Conservation (phyloP, 2,797 vertebrate species). For the Gambelia wislizenii region DNA sequence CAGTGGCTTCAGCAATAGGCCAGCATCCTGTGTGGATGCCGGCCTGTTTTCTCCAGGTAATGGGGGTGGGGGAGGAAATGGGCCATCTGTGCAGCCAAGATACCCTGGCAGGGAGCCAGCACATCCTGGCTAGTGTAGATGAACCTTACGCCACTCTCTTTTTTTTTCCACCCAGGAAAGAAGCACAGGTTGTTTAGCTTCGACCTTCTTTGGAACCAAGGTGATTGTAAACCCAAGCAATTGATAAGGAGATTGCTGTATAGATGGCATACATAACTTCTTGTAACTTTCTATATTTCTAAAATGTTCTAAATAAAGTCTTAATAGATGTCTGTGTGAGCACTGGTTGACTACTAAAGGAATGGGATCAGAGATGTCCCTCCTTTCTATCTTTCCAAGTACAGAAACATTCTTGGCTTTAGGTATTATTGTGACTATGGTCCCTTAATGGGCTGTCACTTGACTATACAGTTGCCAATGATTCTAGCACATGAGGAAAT, state of each 20-base stretch:
- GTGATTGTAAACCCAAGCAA: background rate
- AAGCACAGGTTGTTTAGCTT: background rate
- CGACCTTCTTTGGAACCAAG: background rate
- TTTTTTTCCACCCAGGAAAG: background rate
- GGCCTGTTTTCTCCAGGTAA: too few species aligned
- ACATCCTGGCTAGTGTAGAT: too few species aligned
- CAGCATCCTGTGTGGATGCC: too few species aligned
- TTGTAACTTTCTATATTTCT: conserved; percentile 62
- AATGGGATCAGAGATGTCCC: background rate
- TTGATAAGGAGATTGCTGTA: conserved; percentile 42
- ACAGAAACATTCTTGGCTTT: background rate
- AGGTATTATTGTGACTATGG: background rate
- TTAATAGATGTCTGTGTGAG: background rate
- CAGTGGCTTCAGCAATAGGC: too few species aligned
- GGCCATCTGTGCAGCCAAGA: too few species aligned
- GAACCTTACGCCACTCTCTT: too few species aligned
- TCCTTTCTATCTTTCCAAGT: too few species aligned
- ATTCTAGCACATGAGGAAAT: background rate
- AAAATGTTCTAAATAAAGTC: conserved; percentile 16
- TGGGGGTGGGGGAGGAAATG: too few species aligned
- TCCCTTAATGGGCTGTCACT: background rate
- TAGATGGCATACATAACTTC: conserved; percentile 42
- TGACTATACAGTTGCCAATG: background rate
- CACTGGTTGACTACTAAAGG: background rate
- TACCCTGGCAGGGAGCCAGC: too few species aligned